These are phyloP conservation scores for Catostomus latipinnis DNA, from an alignment of 2,797 vertebrate genomes.

Conservation along the genomic window DNA sequence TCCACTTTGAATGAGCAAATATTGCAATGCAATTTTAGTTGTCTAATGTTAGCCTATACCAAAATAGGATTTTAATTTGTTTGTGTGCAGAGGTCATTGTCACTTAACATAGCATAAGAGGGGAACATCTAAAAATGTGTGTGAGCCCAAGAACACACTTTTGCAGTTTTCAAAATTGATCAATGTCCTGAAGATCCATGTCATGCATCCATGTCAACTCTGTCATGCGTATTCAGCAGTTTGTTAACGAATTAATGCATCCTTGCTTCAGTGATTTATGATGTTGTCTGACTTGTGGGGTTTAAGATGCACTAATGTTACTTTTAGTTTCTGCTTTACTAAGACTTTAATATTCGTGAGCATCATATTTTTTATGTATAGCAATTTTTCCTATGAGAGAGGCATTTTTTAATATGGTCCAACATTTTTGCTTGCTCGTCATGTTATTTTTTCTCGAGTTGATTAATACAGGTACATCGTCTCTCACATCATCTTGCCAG, in stretches of 20 bases:
- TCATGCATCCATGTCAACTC: constrained; percentile 30
- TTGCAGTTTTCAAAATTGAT: not conserved
- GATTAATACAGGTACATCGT: constrained; percentile 43
- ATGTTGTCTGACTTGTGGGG: constrained; percentile 51
- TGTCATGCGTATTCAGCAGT: constrained; percentile 50
- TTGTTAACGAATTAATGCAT: constrained; percentile 42
- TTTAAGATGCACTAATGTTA: constrained; percentile 57
- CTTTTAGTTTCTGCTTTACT: constrained; percentile 50
- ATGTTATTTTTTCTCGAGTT: constrained; percentile 40
- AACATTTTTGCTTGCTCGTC: constrained; percentile 45
- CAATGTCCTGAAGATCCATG: not conserved
- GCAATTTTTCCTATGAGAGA: constrained; percentile 41
- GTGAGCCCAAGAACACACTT: not conserved
- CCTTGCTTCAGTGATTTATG: constrained; percentile 59
- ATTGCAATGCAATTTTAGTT: too few relatives aligned
- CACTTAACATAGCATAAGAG: too few relatives aligned
- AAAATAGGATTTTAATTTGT: not conserved
- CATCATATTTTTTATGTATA: constrained; percentile 36
- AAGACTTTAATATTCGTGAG: constrained; percentile 51
- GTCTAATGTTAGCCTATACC: too few relatives aligned
- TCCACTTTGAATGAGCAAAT: too few relatives aligned
- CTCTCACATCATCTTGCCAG: constrained; percentile 17
- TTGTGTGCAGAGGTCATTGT: too few relatives aligned
- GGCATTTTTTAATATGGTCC: constrained; percentile 43
- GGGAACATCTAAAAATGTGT: too few relatives aligned